Conservation (phyloP, 2,888 invertebrate genomes). For the Oxyteleia sp. region DNA sequence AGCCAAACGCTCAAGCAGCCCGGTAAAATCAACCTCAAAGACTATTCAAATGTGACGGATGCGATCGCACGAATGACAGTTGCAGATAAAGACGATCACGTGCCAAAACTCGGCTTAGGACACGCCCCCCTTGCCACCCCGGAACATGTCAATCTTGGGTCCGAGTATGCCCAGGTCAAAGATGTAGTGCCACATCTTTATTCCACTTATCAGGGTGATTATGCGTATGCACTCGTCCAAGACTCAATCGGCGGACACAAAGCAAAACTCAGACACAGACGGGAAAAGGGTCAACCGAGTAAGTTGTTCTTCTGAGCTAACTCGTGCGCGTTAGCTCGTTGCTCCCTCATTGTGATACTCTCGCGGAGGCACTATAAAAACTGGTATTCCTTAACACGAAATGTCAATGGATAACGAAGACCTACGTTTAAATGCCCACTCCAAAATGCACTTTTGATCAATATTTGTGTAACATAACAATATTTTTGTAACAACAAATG, state of each 20-base stretch:
- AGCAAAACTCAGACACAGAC: constrained; percentile 89
- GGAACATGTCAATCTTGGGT: constrained; percentile 92
- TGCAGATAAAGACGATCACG: constrained; percentile 88
- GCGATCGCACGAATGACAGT: constrained; percentile 91
- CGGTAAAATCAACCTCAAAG: constrained; percentile 96
- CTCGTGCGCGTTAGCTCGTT: no score
- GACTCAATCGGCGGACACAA: constrained; percentile 90
- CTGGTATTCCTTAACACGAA: no score
- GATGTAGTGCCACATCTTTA: constrained; percentile 89
- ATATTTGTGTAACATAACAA: no score
- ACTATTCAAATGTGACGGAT: constrained; percentile 95
- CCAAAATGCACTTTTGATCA: no score
- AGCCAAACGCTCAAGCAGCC: constrained; percentile 94
- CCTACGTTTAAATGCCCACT: no score
- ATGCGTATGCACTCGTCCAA: constrained; percentile 91
- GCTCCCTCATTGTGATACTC: no score
- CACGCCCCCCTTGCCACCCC: constrained; percentile 93
- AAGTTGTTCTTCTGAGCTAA: no score
- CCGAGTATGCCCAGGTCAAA: constrained; percentile 92
- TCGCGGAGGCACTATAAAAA: no score
- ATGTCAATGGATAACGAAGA: no score
- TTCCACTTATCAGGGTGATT: constrained; percentile 89
- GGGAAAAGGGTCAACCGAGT: constrained; percentile 90
- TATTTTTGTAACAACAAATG: no score
- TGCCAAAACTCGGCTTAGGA: constrained; percentile 87